Conservation (phyloP, 2,888 invertebrate genomes). For the Acanthosepion pharaonis region DNA sequence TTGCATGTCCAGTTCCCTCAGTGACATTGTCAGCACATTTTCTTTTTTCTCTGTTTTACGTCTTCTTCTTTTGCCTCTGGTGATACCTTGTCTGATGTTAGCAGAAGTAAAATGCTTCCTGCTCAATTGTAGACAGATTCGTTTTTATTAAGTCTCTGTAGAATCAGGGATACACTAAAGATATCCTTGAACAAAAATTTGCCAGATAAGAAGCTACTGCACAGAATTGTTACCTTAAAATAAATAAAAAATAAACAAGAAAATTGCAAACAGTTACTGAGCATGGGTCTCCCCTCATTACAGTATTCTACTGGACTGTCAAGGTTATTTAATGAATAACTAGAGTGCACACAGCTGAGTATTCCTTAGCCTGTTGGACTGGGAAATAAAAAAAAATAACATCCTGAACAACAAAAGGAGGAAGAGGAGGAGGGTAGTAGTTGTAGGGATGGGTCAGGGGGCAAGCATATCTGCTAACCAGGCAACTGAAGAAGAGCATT, state of each 20-base stretch:
- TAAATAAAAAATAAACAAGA: not conserved
- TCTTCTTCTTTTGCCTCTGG: too few relatives aligned
- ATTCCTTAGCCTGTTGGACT: constrained; percentile 17
- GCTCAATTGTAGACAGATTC: too few relatives aligned
- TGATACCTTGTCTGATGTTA: too few relatives aligned
- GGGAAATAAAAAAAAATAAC: not conserved
- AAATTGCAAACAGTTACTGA: not conserved
- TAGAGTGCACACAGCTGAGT: not conserved
- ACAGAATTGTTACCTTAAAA: not conserved
- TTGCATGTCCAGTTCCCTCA: too few relatives aligned
- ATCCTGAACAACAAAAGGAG: not conserved
- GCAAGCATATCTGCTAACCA: not conserved
- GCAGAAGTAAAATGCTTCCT: too few relatives aligned
- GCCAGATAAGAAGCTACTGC: not conserved
- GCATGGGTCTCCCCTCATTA: not conserved
- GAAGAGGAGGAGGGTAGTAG: not conserved
- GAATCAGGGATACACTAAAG: too few relatives aligned
- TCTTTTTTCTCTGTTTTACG: too few relatives aligned
- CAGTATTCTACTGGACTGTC: not conserved
- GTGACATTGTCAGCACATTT: too few relatives aligned
- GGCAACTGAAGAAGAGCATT: constrained; percentile 20
- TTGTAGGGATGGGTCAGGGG: not conserved
- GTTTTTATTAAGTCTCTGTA: too few relatives aligned
- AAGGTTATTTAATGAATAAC: not conserved
- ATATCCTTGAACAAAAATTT: not conserved